Conservation (phyloP, 2,113 vertebrate genomes). For the Naja naja region DNA sequence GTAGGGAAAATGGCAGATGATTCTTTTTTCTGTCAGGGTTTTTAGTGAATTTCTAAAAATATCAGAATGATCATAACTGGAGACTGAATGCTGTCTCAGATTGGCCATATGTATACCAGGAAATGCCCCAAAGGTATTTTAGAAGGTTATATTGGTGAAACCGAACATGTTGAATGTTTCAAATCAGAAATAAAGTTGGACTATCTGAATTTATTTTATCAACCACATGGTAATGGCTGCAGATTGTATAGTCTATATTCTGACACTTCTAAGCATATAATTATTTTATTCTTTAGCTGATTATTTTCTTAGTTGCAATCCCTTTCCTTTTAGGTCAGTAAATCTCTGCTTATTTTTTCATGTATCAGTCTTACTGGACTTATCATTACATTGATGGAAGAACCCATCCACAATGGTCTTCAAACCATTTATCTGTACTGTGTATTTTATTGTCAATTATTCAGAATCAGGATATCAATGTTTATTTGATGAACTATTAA, state of each 20-base stretch:
- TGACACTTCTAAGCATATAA: background rate
- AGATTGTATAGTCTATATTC: background rate
- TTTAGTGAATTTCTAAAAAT: background rate
- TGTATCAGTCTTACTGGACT: too few species aligned
- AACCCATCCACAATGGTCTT: background rate
- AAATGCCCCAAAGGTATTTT: background rate
- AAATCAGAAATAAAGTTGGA: background rate
- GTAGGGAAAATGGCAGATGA: background rate
- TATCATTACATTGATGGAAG: background rate
- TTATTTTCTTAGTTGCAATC: background rate
- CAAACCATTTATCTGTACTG: background rate
- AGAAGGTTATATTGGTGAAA: background rate
- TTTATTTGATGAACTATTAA: background rate
- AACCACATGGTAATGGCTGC: background rate
- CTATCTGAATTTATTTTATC: background rate
- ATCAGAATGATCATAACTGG: background rate
- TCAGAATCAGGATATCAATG: background rate
- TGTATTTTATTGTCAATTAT: background rate
- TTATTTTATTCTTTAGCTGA: background rate
- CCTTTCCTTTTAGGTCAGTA: background rate
- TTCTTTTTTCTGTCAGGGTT: background rate
- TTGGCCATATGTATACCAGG: background rate
- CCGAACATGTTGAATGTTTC: background rate
- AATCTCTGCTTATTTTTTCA: background rate
- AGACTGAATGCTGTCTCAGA: background rate